Conservation (phyloP, 1,140 invertebrate species). For the Ephestia elutella region DNA sequence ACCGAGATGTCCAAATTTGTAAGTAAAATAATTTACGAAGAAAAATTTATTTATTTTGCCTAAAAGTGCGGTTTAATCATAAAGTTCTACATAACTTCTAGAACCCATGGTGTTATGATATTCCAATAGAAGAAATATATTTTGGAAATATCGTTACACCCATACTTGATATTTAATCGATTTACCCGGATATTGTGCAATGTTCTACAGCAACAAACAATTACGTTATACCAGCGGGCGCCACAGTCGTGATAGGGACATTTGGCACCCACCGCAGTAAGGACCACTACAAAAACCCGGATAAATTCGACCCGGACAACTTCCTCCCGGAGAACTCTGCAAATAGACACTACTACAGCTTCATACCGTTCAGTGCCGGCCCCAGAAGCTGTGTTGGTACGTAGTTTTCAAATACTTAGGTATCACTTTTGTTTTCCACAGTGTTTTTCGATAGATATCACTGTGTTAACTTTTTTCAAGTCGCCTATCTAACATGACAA, state of each 20-base stretch:
- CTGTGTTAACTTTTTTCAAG: no score
- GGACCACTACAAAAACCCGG: constrained; percentile 83
- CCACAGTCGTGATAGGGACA: constrained; percentile 79
- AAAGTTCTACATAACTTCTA: no score
- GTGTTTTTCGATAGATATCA: no score
- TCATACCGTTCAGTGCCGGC: constrained; percentile 90
- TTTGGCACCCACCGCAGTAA: constrained; percentile 81
- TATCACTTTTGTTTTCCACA: no score
- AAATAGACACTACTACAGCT: constrained; percentile 87
- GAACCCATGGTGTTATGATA: no score
- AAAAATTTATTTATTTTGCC: no score
- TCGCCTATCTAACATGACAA: no score
- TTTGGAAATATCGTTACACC: no score
- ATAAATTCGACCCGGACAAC: constrained; percentile 87
- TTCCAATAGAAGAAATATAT: no score
- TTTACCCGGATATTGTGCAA: no score
- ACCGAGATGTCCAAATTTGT: constrained; percentile 63
- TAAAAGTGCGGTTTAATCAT: no score
- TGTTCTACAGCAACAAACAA: constrained; percentile 58
- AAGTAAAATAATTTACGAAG: constrained; percentile 13
- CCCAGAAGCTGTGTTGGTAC: constrained; percentile 88
- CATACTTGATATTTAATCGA: no score
- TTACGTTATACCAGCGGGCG: constrained; percentile 78
- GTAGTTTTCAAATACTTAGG: constrained; percentile 22
- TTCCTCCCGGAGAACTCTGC: constrained; percentile 85